Evolutionary conservation across 2,113 vertebrate species (phyloP), one percentile per base, ranked within the genome.

Genomic region (Porphyrio hochstetteri): DNA sequence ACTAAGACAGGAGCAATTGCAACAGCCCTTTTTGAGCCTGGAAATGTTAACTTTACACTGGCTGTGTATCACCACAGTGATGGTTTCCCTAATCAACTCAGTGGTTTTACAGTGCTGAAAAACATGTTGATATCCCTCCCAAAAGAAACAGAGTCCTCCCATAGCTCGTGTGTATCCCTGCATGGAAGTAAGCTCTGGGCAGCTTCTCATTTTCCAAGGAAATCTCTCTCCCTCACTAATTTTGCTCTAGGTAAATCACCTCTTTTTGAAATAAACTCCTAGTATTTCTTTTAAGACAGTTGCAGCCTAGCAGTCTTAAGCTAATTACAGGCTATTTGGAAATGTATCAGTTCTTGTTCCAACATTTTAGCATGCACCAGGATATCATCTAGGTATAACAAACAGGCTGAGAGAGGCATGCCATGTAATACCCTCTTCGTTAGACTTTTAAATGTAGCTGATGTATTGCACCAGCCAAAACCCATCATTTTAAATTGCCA

Each of bases 321-420:
- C 96, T 95, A 92, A 96, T 95, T 96, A 95, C 69, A 91, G 67
- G 50, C 83, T 70, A 91, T 93, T 96, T 95, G 65, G 88, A 91
- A 95, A 93, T 1, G 27, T 82, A 96, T 92, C 89, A 64, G 94
- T 95, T 95, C 94, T 84, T 87, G 95, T 96, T 97, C 95, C 96
- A 97, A n/a, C 89, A 61, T 42, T 96, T 95, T 88, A 87, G 61
- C 77, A 79, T 82, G 93, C 86, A 95, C 74, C n/a, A 75, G 95
- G 78, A 84, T 95, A 89, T 96, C 95, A 95, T 95, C 86, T 96
- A 96, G 81, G 84, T 97, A 92, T 91, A 95, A 95, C 96, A 97
- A 96, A 97, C 96, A 95, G 77, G 94, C 93, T 97, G 81, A 97
- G 96, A 97, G 96, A 97, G 93, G 96, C 96, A 91, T 96, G 77